A percentile compares a stretch with the other conserved stretches of the same genome.
phyloP scores from a whole-genome alignment of 2,797 vertebrate species.

The Microctenopoma steveboyesi region DNA sequence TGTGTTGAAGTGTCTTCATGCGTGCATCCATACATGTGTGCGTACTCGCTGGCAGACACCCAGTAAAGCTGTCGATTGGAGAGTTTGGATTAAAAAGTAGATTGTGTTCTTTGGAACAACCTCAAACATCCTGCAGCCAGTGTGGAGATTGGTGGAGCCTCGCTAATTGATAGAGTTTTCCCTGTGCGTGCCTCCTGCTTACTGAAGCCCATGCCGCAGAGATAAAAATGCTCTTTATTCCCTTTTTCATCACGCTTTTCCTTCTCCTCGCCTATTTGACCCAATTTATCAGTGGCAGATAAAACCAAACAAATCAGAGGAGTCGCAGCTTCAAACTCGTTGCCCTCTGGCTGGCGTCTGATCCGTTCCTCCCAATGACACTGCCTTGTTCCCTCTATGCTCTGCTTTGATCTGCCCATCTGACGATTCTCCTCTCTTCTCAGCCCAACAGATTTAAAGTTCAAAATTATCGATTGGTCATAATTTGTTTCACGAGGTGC shows the following conservation, averaged over 20 bases:
- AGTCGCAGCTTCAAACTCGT: slow-evolving; percentile 33
- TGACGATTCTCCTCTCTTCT: slow-evolving; percentile 2
- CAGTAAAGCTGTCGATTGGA: slow-evolving; percentile 29
- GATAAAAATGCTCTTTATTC: slow-evolving; percentile 59
- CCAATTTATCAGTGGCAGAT: slow-evolving; percentile 73
- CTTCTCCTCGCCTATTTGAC: slow-evolving; percentile 57
- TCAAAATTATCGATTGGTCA: slow-evolving; percentile 24
- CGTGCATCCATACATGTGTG: not conserved
- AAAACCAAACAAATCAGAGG: slow-evolving; percentile 67
- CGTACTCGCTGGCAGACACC: slow-evolving; percentile 12
- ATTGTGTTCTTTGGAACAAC: slow-evolving; percentile 58
- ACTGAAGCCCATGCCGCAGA: slow-evolving; percentile 34
- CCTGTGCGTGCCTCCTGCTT: slow-evolving; percentile 25
- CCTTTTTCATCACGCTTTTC: slow-evolving; percentile 46
- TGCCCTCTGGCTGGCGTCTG: slow-evolving; percentile 50
- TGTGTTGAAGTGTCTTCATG: slow-evolving; percentile 6
- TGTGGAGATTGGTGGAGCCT: slow-evolving; percentile 37
- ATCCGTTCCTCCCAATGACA: slow-evolving; percentile 25
- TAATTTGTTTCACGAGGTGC: slow-evolving; percentile 1
- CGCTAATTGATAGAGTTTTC: slow-evolving; percentile 58
- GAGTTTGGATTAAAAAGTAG: slow-evolving; percentile 58
- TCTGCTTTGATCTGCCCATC: slow-evolving; percentile 48
- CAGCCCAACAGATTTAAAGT: slow-evolving; percentile 17
- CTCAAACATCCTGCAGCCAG: slow-evolving; percentile 41
- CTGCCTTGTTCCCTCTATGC: slow-evolving; percentile 12